These are phyloP conservation scores for Ganaspis brasiliensis DNA, from an alignment of 2,888 invertebrate species.

Conservation along the genomic window DNA sequence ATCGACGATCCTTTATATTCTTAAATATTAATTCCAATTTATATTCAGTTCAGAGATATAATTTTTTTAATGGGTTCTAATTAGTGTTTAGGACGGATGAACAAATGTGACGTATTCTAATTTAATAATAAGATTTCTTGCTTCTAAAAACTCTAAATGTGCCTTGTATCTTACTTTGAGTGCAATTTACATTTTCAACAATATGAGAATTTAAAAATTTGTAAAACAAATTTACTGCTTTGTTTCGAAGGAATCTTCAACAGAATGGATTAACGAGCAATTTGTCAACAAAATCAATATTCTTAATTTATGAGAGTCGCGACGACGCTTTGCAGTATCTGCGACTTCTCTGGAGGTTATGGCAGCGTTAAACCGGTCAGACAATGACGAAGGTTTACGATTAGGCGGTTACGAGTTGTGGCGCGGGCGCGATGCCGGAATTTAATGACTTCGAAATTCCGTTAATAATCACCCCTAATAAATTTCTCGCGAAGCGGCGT, in stretches of 20 bases:
- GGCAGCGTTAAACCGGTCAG: slow-evolving; percentile 70
- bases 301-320: not conserved
- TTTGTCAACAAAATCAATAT: slow-evolving; percentile 47
- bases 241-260: slow-evolving; percentile 11
- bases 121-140: too few relatives aligned
- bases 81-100: too few relatives aligned
- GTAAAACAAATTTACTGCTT: too few relatives aligned
- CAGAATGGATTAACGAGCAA: slow-evolving; percentile 50
- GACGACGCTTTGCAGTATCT: not conserved
- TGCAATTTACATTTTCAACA: too few relatives aligned
- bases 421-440: slow-evolving; percentile 55
- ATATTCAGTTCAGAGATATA: too few relatives aligned
- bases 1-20: too few relatives aligned
- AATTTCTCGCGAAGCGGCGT: slow-evolving; percentile 63
- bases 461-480: slow-evolving; percentile 70
- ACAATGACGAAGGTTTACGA: slow-evolving; percentile 68
- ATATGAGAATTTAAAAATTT: too few relatives aligned
- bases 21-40: too few relatives aligned
- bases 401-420: slow-evolving; percentile 53
- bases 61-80: too few relatives aligned
- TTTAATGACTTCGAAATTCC: slow-evolving; percentile 70
- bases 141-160: too few relatives aligned
- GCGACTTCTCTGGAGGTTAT: slow-evolving; percentile 54
- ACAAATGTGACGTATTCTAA: too few relatives aligned
- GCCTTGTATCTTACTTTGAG: too few relatives aligned